Base-by-base conservation (phyloP, 2,797 vertebrate genomes). In the Notolabrus celidotus region DNA sequence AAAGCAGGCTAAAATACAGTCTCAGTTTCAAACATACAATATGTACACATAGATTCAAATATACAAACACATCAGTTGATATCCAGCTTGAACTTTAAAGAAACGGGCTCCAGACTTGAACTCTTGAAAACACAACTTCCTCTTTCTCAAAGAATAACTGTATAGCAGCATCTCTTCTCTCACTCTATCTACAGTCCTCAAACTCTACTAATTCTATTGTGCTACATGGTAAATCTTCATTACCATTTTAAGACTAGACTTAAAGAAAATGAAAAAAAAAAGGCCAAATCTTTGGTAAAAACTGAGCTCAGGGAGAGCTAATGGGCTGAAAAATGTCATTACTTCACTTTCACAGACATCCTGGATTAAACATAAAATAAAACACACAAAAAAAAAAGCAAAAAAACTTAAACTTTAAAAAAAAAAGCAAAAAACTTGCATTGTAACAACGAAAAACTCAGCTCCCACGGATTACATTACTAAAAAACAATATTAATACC, bases 31-130 rank as follows among this genome's bases (percentile, higher is more conserved):
- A 69, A 83, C 17, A 58, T 53, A 50, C 49, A 72, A 20, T 65
- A 58, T 81, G 64, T 71, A 86, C 53, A 73, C 14, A 71, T 29
- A 45, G 55, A 74, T 71, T 53, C 47, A 72, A 71, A 69, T 83
- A 77, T 67, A 75, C 63, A 54, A 78, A 55, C 46, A 66, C 7
- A 51, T 57, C 51, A 27, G 55, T 49, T 58, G 22, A 68, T 19
- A 57, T 67, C n/a, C 65, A 67, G 27, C 56, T 57, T 29, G 52
- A 57, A 65, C 50, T 45, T 72, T 46, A 31, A 45, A 42, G 23
- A 20, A 16, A 15, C n/a, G 2, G 16, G n/a, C 57, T 54, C 5
- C 38, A n/a, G n/a, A 71, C 20, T 31, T 0, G 5, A 38, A 33
- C 22, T 12, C 49, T 33, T 54, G 39, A 29, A 57, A 70, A 64